A percentile compares a stretch with the other conserved stretches of the same genome.
Conservation (phyloP, 2,888 invertebrate species). For the Orthonevra nobilis region DNA sequence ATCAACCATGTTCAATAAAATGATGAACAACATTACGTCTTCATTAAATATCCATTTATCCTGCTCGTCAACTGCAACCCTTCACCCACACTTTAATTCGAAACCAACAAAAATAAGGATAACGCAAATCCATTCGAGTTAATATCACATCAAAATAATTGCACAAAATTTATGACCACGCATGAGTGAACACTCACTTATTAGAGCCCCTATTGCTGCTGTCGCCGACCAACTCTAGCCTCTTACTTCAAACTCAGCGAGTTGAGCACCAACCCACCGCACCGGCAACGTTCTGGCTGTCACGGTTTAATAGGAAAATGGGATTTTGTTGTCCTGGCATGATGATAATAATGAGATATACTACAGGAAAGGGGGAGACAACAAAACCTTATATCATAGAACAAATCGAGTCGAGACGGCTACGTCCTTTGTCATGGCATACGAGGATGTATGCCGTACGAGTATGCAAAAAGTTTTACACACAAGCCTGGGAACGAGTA, state of each 20-base stretch:
- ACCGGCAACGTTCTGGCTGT: slow-evolving; percentile 32
- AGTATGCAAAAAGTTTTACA: too few relatives aligned
- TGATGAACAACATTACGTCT: too few relatives aligned
- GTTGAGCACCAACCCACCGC: not conserved
- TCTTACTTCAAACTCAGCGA: too few relatives aligned
- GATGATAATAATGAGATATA: slow-evolving; percentile 68
- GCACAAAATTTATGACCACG: slow-evolving; percentile 66
- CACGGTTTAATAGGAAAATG: slow-evolving; percentile 68
- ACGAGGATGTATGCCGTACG: too few relatives aligned
- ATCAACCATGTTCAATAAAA: too few relatives aligned
- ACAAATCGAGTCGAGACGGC: slow-evolving; percentile 48
- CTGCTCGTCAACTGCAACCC: not conserved
- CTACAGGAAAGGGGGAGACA: slow-evolving; percentile 37
- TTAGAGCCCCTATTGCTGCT: slow-evolving; percentile 12
- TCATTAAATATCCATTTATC: slow-evolving; percentile 31
- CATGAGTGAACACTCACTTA: slow-evolving; percentile 60
- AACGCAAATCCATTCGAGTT: slow-evolving; percentile 53
- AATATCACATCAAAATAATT: slow-evolving; percentile 69
- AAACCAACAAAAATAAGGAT: not conserved
- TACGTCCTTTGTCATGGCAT: too few relatives aligned
- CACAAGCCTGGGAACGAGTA: too few relatives aligned
- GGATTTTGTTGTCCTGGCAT: slow-evolving; percentile 66
- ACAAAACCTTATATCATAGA: slow-evolving; percentile 1
- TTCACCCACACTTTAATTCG: not conserved
- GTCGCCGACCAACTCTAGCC: too few relatives aligned